Base-by-base conservation (phyloP, 2,113 vertebrate genomes). In the Atherinomorus stipes region DNA sequence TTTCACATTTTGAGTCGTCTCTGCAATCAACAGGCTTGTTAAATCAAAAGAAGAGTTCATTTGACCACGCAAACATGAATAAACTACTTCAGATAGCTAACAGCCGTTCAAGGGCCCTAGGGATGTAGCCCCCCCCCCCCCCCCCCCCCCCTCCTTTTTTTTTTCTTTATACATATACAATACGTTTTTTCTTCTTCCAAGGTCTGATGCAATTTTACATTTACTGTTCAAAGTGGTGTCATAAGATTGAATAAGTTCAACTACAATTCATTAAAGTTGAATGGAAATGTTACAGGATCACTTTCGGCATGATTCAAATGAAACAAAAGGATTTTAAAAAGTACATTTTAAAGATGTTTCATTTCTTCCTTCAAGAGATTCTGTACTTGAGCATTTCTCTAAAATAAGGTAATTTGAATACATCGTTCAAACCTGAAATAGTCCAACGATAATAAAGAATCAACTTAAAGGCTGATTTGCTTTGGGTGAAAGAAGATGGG, bases 31-130 rank as follows among this genome's bases (percentile, higher is more conserved):
- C 63, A 53, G 54, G 18, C 80, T 82, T 84, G 75, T 78, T 75
- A 64, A 84, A 88, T 76, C 71, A 75, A 74, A 85, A 76, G 47
- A 83, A 78, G 64, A 44, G 47, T 76, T 89, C 0, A 78, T 77
- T 80, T 81, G 60, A 15, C 34, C 31, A 47, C 56, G 71, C 61
- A 81, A 74, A 85, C 76, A 63, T 50, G 52, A 76, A 68, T 63
- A 54, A 71, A 79, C 28, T 64, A 19, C 73, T 78, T 51, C 18
- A 51, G 62, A 64, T 77, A 67, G 56, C 28, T 47, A 51, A 79
- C 84, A 85, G 73, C 70, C 81, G 74, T 89, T 81, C 12, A 37
- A 12, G 28, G 49, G 42, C 74, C 65, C 74, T 7, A 22, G 49
- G 66, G 77, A 65, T 71, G 65, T 80, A 62, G 71, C 59, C 52